Base-by-base conservation (phyloP, 2,797 vertebrate genomes). In the Phylloscopus collybita region DNA sequence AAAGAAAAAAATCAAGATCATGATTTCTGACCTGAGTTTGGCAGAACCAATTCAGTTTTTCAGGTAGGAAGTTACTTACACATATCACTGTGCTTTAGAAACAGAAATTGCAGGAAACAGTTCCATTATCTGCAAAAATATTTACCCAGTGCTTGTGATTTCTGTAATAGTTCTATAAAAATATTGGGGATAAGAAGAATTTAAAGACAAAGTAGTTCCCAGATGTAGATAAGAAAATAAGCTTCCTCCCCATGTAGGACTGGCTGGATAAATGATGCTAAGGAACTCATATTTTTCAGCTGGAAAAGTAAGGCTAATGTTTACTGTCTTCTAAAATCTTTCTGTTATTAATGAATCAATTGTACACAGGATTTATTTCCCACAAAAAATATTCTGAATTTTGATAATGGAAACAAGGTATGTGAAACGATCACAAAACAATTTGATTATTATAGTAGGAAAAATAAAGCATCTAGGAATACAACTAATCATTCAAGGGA, bases 21-120 rank as follows among this genome's bases (percentile, higher is more conserved):
- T 42, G 14, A 72, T 75, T 76, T 76, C 72, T 82, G 49, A 86
- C 85, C 72, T 13, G 27, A 86, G 70, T 87, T 82, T 87, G 70
- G 60, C 88, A 91, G 93, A 95, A 96, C 86, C 32, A 50, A 70
- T 45, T 81, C 62, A 26, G 38, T 79, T 96, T 85, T 73, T 81
- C 36, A 76, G 78, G 82, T 1, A 69, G 54, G 51, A 87, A 89
- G 85, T 71, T 61, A 59, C 45, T 81, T 94, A 86, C 7, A 87
- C 47, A 49, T 72, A 88, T 50, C 44, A 79, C 54, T 74, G 53
- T 38, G 34, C 59, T 89, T 80, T 66, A 84, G 51, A 50, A 84
- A 85, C 9, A 70, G 44, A 64, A 78, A 83, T 79, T 34, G 62
- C 64, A 51, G 79, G 79, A 91, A 92, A 71, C 9, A 27, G 61